Evolutionary conservation across 2,888 invertebrate genomes (phyloP).

Genomic region (Tachina lurida): DNA sequence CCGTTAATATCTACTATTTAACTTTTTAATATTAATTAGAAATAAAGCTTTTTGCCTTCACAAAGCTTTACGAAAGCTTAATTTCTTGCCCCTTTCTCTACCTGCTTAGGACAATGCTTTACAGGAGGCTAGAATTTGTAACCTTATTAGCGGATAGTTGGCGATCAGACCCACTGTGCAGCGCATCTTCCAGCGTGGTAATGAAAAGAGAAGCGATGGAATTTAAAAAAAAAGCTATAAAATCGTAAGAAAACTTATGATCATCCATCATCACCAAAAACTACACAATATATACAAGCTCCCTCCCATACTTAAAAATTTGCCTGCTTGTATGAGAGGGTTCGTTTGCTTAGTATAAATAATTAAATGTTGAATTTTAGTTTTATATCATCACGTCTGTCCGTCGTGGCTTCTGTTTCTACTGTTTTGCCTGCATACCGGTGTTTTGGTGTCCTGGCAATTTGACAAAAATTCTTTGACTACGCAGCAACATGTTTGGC

Average conservation of each 20-base stretch:
- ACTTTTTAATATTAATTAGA: no score
- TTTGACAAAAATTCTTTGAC: slow-evolving; percentile 65
- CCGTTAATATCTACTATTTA: no score
- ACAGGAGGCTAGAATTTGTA: no score
- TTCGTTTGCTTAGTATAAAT: slow-evolving; percentile 41
- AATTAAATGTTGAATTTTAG: slow-evolving; percentile 62
- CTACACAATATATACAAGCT: slow-evolving; percentile 18
- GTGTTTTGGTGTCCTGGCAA: slow-evolving; percentile 47
- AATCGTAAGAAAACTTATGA: slow-evolving; percentile 60
- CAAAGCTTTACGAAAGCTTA: no score
- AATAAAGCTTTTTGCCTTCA: no score
- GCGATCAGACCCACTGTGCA: background rate
- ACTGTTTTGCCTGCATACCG: background rate
- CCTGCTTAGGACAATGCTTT: no score
- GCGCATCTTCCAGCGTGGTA: background rate
- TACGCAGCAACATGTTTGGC: slow-evolving; percentile 31
- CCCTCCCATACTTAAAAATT: background rate
- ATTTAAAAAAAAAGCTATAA: background rate
- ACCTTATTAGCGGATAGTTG: no score
- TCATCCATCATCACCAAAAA: slow-evolving; percentile 64
- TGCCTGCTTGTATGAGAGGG: slow-evolving; percentile 19
- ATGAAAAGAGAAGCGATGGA: background rate
- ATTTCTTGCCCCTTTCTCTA: no score
- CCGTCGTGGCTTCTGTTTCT: background rate
- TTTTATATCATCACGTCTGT: slow-evolving; percentile 44